phyloP scores from a whole-genome alignment of 2,888 invertebrate species.

The Apamea sordens region DNA sequence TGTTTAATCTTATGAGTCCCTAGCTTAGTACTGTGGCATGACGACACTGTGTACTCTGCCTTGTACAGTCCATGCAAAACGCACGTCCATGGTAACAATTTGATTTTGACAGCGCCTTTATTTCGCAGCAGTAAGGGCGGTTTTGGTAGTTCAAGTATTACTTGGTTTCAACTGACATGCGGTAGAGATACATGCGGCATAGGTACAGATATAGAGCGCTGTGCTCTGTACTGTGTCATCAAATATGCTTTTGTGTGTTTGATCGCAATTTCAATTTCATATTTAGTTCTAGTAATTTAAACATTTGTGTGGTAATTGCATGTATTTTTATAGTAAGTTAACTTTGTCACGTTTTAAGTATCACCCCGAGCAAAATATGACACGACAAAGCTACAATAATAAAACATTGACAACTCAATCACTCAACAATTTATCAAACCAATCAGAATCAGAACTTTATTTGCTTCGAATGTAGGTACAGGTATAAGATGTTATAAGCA shows the following conservation, averaged over 20 bases:
- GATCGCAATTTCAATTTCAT: constrained; percentile 47
- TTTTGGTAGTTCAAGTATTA: constrained; percentile 10
- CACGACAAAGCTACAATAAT: background rate
- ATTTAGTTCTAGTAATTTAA: constrained; percentile 29
- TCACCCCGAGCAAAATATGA: too few species aligned
- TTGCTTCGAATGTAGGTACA: too few species aligned
- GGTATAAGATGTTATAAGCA: too few species aligned
- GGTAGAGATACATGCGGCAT: background rate
- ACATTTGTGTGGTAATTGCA: background rate
- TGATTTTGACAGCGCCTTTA: background rate
- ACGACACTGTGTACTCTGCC: constrained; percentile 10
- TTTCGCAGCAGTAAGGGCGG: background rate
- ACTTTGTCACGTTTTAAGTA: too few species aligned
- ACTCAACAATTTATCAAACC: background rate
- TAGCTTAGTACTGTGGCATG: constrained; percentile 18
- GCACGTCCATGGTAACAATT: background rate
- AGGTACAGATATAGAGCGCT: background rate
- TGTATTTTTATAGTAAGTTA: background rate
- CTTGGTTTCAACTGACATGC: background rate
- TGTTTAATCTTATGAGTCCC: constrained; percentile 31
- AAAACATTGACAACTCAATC: background rate
- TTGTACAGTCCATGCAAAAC: too few species aligned
- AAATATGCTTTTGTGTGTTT: constrained; percentile 53
- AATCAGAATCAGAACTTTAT: too few species aligned
- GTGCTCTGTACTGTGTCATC: constrained; percentile 18